phyloP scores from a whole-genome alignment of 2,113 vertebrate species.

The Serinus canaria region DNA sequence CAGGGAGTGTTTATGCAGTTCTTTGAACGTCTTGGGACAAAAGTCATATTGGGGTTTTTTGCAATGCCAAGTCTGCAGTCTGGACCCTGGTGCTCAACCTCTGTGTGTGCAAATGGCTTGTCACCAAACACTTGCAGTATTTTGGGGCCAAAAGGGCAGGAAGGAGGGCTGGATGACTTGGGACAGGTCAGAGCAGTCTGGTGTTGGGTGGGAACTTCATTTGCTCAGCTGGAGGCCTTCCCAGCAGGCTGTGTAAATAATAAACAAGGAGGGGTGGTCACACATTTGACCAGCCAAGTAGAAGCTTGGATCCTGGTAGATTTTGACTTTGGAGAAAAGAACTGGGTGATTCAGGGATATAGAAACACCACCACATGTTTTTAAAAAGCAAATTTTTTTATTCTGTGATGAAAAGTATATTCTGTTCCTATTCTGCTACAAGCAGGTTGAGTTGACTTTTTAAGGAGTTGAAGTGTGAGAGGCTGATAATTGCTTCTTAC shows the following conservation, averaged over 20 bases:
- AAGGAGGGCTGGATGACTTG: background rate
- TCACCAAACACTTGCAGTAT: background rate
- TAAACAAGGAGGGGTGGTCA: background rate
- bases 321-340: background rate
- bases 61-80: background rate
- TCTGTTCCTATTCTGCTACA: background rate
- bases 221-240: background rate
- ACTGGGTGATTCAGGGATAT: background rate
- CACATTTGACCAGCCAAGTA: background rate
- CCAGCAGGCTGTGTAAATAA: background rate
- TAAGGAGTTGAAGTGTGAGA: background rate
- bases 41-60: background rate
- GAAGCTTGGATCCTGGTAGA: background rate
- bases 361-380: background rate
- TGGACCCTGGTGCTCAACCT: background rate
- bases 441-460: background rate
- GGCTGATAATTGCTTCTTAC: conserved; percentile 15
- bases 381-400: background rate
- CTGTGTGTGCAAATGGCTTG: background rate
- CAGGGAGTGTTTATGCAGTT: background rate
- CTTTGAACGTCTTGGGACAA: background rate
- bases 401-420: background rate
- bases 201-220: background rate
- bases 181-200: background rate
- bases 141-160: background rate